phyloP scores from a whole-genome alignment of 2,888 invertebrate genomes.

The Macropis europaea region DNA sequence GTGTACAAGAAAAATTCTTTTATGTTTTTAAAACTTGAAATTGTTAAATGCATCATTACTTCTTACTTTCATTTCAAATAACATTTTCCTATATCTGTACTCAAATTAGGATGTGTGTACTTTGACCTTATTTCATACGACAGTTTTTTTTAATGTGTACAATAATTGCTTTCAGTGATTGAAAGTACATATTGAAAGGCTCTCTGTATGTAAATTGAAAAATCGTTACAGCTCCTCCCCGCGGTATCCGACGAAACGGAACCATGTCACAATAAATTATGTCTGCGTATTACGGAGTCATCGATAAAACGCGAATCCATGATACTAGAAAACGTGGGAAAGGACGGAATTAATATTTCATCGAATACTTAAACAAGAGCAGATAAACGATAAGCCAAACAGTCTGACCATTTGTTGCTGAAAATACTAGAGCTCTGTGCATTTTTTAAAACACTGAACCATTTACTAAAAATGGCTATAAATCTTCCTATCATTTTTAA shows the following conservation, averaged over 20 bases:
- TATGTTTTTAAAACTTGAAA: too few relatives aligned
- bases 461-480: not conserved
- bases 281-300: constrained; percentile 2
- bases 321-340: not conserved
- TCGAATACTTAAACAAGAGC: not conserved
- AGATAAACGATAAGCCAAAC: not conserved
- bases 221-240: constrained; percentile 4
- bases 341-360: constrained; percentile 15
- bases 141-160: not conserved
- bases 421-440: too few relatives aligned
- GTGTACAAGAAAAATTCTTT: too few relatives aligned
- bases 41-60: too few relatives aligned
- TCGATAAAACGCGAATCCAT: constrained; percentile 20
- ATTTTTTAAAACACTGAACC: not conserved
- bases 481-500: not conserved
- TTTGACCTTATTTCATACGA: too few relatives aligned
- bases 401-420: not conserved
- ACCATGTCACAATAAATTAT: constrained; percentile 30
- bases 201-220: constrained; percentile 6
- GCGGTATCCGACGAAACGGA: constrained; percentile 5
- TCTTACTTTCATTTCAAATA: too few relatives aligned
- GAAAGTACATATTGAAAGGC: not conserved
- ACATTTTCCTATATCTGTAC: too few relatives aligned
- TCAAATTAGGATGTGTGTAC: too few relatives aligned
- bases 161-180: not conserved